A percentile compares a stretch with the other conserved stretches of the same genome.
Evolutionary conservation across 2,113 vertebrate species (phyloP).

Genomic region (Bufo gargarizans): DNA sequence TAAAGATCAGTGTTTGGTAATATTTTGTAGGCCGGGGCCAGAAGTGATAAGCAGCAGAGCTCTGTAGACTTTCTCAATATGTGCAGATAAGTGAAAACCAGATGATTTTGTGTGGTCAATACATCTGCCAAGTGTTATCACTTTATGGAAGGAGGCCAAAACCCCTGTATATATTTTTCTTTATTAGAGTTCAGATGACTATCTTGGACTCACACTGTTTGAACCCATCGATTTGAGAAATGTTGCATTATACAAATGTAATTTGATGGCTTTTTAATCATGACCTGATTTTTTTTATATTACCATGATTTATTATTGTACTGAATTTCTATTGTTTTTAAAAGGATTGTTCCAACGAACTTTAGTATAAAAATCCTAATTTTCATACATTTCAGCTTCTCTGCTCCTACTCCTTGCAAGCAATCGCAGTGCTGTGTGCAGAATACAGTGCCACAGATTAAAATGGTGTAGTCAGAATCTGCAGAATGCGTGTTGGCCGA

Average conservation of each 20-base stretch:
- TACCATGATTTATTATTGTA: not conserved
- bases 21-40: not conserved
- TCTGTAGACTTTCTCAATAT: not conserved
- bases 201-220: not conserved
- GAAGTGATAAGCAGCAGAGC: not conserved
- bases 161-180: not conserved
- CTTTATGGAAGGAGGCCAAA: not conserved
- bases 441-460: too few species aligned
- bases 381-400: too few species aligned
- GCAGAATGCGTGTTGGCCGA: too few species aligned
- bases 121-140: not conserved
- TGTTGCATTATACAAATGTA: not conserved
- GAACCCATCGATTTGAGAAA: not conserved
- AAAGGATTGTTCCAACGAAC: too few species aligned
- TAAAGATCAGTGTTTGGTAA: not conserved
- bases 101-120: conserved; percentile 6
- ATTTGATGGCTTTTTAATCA: not conserved
- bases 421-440: too few species aligned
- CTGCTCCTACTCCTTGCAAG: too few species aligned
- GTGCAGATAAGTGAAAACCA: not conserved
- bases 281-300: not conserved
- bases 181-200: not conserved
- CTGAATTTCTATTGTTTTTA: not conserved
- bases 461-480: too few species aligned
- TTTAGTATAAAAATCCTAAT: too few species aligned